Conservation (phyloP, 2,888 invertebrate species). For the Ferdinandea cuprea region DNA sequence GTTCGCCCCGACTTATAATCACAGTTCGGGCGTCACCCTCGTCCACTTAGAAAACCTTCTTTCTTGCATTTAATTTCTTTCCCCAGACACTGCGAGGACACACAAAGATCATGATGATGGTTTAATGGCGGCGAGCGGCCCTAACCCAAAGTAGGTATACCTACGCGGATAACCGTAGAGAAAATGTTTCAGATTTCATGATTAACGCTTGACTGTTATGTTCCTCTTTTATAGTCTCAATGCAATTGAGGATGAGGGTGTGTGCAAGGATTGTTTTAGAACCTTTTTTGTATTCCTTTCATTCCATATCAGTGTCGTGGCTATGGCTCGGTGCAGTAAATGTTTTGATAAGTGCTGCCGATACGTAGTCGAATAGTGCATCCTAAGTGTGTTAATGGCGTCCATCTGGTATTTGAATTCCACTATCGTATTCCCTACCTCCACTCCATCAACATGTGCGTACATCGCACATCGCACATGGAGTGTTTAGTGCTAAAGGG, state of each 20-base stretch:
- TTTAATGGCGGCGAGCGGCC: constrained; percentile 60
- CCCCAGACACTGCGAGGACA: constrained; percentile 33
- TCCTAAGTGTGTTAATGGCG: constrained; percentile 71
- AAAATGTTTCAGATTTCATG: constrained; percentile 68
- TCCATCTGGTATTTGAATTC: constrained; percentile 68
- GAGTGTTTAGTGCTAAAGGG: constrained; percentile 55
- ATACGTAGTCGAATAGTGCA: constrained; percentile 60
- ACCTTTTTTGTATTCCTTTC: constrained; percentile 7
- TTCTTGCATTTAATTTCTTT: constrained; percentile 49
- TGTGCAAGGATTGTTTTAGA: constrained; percentile 29
- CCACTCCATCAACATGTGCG: constrained; percentile 52
- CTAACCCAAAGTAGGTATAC: constrained; percentile 27
- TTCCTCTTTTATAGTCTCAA: constrained; percentile 18
- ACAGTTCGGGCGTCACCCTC: constrained; percentile 70
- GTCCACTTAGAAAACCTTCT: constrained; percentile 61
- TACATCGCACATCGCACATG: constrained; percentile 48
- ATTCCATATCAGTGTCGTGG: constrained; percentile 16
- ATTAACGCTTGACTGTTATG: constrained; percentile 56
- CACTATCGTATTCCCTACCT: constrained; percentile 47
- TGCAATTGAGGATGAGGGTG: constrained; percentile 46
- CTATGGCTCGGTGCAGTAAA: constrained; percentile 53
- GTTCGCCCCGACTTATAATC: constrained; percentile 55
- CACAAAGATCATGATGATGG: constrained; percentile 60
- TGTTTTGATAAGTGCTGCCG: constrained; percentile 71
- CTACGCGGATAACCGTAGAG: constrained; percentile 1